These are phyloP conservation scores for Ectropis crepuscularia DNA, from an alignment of 2,888 invertebrate species.

Conservation along the genomic window DNA sequence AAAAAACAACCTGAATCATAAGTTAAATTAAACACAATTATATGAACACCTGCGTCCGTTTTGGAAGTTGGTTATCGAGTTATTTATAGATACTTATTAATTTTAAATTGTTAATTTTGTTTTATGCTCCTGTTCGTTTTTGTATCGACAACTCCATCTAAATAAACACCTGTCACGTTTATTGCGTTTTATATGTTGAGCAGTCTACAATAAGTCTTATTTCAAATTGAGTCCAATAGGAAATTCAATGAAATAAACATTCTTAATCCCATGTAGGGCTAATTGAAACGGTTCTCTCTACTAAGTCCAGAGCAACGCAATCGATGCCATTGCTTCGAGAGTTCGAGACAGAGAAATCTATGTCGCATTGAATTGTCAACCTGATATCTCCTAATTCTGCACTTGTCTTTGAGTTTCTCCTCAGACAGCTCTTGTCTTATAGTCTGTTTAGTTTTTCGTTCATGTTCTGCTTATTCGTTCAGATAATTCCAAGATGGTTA, in stretches of 20 bases:
- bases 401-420: too few relatives aligned
- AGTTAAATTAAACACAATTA: too few relatives aligned
- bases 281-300: conserved; percentile 33
- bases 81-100: background rate
- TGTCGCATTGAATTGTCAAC: conserved; percentile 68
- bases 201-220: background rate
- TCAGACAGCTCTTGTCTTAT: too few relatives aligned
- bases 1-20: too few relatives aligned
- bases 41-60: conserved; percentile 18
- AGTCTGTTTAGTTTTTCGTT: too few relatives aligned
- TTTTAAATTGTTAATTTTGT: background rate
- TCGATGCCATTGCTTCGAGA: conserved; percentile 51
- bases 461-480: too few relatives aligned
- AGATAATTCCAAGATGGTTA: too few relatives aligned
- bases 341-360: conserved; percentile 59
- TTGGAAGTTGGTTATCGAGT: background rate
- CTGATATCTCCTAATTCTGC: conserved; percentile 2
- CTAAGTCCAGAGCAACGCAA: conserved; percentile 47
- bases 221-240: conserved; percentile 11
- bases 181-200: background rate
- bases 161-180: background rate
- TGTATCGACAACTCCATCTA: too few relatives aligned
- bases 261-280: conserved; percentile 21
- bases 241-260: conserved; percentile 20
- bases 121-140: background rate